Conservation (phyloP, 2,113 vertebrate species). For the Athene cunicularia region DNA sequence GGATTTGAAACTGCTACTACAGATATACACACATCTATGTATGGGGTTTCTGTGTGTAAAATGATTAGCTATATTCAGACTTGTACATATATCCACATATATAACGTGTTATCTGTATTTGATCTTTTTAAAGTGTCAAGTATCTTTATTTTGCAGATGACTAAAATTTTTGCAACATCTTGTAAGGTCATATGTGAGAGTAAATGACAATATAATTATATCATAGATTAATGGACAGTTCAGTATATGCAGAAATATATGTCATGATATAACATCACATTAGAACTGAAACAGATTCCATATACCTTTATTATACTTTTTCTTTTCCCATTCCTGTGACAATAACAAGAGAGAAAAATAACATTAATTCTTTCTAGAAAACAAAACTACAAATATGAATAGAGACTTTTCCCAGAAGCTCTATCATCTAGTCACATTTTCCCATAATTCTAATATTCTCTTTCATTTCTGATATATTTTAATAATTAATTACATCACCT, state of each 20-base stretch:
- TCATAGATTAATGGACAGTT: not conserved
- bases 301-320: not conserved
- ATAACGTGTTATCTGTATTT: not conserved
- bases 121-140: not conserved
- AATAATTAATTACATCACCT: not conserved
- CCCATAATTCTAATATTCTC: not conserved
- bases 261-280: not conserved
- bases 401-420: not conserved
- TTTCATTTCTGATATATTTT: not conserved
- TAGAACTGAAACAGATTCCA: not conserved
- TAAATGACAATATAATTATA: not conserved
- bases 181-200: not conserved
- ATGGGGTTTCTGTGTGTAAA: not conserved
- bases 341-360: not conserved
- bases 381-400: not conserved
- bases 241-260: not conserved
- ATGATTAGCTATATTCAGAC: not conserved
- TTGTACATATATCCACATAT: rapidly evolving
- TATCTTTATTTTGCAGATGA: not conserved
- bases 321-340: not conserved
- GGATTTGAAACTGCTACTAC: not conserved
- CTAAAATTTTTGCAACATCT: not conserved
- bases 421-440: not conserved
- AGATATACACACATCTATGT: not conserved
- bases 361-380: not conserved